A percentile compares a stretch with the other conserved stretches of the same genome.
These are phyloP conservation scores for Candoia aspera DNA, from an alignment of 2,113 vertebrate genomes.

Conservation along the genomic window DNA sequence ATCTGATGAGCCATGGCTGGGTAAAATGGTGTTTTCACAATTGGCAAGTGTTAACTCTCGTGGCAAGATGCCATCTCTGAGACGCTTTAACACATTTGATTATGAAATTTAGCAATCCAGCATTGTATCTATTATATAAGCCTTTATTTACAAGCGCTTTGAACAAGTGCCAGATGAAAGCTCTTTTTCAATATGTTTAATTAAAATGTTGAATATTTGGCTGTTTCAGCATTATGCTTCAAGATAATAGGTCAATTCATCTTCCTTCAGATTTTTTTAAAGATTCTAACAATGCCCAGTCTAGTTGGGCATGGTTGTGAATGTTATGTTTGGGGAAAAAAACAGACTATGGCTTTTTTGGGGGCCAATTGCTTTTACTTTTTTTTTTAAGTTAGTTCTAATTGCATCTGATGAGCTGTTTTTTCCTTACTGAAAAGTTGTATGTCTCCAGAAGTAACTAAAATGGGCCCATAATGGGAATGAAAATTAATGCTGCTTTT, in stretches of 20 bases:
- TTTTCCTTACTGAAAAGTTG: conserved; percentile 53
- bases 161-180: conserved; percentile 32
- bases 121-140: not conserved
- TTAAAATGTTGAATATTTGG: conserved; percentile 48
- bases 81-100: not conserved
- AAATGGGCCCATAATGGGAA: conserved; percentile 62
- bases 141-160: not conserved
- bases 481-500: conserved; percentile 73
- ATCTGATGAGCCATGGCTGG: not conserved
- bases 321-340: conserved; percentile 47
- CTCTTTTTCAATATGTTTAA: conserved; percentile 40
- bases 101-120: not conserved
- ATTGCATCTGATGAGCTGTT: conserved; percentile 69
- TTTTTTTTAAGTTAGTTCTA: conserved; percentile 17
- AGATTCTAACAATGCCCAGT: conserved; percentile 54
- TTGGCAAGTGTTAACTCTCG: not conserved
- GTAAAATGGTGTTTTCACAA: not conserved
- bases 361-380: conserved; percentile 49
- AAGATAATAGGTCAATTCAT: conserved; percentile 65
- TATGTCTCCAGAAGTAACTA: conserved; percentile 52
- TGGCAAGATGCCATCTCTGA: not conserved
- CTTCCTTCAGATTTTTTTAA: conserved; percentile 36
- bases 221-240: conserved; percentile 52
- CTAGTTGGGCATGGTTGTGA: conserved; percentile 55
- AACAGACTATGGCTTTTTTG: conserved; percentile 52